A percentile compares a stretch with the other conserved stretches of the same genome.
These are phyloP conservation scores for Cydia strobilella DNA, from an alignment of 1,140 invertebrate genomes.

Conservation along the genomic window DNA sequence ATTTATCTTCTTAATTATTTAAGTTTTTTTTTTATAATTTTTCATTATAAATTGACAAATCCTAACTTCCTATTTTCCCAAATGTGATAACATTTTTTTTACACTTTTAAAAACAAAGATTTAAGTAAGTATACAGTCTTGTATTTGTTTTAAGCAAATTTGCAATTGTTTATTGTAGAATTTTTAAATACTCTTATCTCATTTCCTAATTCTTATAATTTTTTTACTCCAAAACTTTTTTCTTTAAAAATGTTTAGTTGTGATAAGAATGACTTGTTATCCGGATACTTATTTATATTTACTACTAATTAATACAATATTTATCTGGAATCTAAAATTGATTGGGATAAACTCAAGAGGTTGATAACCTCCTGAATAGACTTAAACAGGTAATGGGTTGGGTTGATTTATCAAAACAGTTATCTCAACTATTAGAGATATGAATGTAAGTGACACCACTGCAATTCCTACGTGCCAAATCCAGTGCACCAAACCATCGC, in stretches of 20 bases:
- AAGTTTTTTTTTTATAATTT: conserved; percentile 26
- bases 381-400: too few relatives aligned
- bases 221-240: too few relatives aligned
- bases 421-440: conserved; percentile 1
- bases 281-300: too few relatives aligned
- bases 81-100: neutral
- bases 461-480: conserved; percentile 1
- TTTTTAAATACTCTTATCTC: too few relatives aligned
- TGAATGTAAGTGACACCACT: neutral
- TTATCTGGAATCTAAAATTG: too few relatives aligned
- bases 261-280: too few relatives aligned
- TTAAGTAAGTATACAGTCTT: too few relatives aligned
- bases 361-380: neutral
- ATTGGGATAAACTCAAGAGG: neutral
- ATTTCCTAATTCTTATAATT: too few relatives aligned
- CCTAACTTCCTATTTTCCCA: conserved; percentile 1
- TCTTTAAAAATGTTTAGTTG: too few relatives aligned
- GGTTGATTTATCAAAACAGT: neutral
- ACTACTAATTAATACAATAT: too few relatives aligned
- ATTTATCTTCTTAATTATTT: conserved; percentile 22
- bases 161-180: too few relatives aligned
- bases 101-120: neutral
- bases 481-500: neutral
- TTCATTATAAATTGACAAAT: neutral
- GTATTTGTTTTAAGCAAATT: too few relatives aligned